phyloP scores from a whole-genome alignment of 2,888 invertebrate species.

The Heliconius sara region DNA sequence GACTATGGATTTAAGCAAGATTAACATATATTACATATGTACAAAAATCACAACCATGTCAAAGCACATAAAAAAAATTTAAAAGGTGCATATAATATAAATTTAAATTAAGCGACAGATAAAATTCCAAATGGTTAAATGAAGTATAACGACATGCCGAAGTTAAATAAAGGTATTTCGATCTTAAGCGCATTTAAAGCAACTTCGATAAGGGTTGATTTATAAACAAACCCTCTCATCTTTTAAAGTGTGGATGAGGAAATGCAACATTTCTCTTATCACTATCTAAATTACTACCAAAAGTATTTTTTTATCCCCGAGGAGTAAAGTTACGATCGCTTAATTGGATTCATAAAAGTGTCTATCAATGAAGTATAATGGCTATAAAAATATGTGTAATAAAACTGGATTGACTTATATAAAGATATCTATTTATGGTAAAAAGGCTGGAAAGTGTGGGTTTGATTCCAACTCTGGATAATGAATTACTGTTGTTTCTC shows the following conservation, averaged over 20 bases:
- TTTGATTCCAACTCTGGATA: no score
- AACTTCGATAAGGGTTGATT: conserved; percentile 1
- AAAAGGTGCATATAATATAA: background rate
- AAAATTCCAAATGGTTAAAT: conserved; percentile 2
- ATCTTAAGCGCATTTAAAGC: background rate
- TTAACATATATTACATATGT: no score
- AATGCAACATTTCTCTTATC: conserved; percentile 53
- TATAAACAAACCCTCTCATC: conserved; percentile 6
- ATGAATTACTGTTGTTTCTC: no score
- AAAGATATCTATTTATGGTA: background rate
- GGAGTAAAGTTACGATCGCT: conserved; percentile 55
- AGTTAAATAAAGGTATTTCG: background rate
- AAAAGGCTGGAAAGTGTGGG: no score
- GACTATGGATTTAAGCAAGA: no score
- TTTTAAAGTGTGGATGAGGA: background rate
- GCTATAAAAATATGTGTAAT: conserved; percentile 33
- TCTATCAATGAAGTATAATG: conserved; percentile 46
- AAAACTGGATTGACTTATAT: conserved; percentile 16
- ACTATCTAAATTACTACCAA: conserved; percentile 67
- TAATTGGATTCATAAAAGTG: conserved; percentile 64
- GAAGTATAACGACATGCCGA: background rate
- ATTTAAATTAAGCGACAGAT: conserved; percentile 1
- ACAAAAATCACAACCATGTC: no score
- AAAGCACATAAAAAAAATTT: background rate
- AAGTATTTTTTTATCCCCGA: conserved; percentile 53